Evolutionary conservation across 2,888 invertebrate genomes (phyloP).

Genomic region (Pheosia tremula): DNA sequence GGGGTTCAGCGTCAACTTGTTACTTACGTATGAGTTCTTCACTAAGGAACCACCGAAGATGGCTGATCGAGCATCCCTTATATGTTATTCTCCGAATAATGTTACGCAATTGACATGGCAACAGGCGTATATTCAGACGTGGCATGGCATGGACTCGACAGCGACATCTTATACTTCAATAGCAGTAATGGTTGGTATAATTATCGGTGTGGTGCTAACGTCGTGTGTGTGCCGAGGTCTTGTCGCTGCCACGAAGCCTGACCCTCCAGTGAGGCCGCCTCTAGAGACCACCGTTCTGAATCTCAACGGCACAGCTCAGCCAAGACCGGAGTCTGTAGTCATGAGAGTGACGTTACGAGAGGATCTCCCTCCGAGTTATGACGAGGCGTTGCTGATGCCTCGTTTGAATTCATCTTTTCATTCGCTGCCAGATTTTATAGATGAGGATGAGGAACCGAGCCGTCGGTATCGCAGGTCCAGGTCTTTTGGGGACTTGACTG

Average conservation of each 20-base stretch:
- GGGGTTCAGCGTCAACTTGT: conserved; percentile 84
- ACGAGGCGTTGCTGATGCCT: conserved; percentile 90
- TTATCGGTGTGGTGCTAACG: conserved; percentile 82
- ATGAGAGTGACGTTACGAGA: conserved; percentile 66
- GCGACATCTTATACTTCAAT: conserved; percentile 82
- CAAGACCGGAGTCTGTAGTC: conserved; percentile 61
- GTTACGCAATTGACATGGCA: conserved; percentile 88
- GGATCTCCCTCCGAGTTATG: conserved; percentile 88
- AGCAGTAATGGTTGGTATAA: conserved; percentile 78
- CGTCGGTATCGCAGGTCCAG: conserved; percentile 68
- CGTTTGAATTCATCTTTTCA: conserved; percentile 86
- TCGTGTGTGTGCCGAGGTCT: conserved; percentile 83
- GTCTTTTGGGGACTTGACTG: conserved; percentile 77
- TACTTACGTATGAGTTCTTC: conserved; percentile 85
- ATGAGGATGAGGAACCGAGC: conserved; percentile 58
- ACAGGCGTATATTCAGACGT: conserved; percentile 86
- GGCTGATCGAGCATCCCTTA: conserved; percentile 69
- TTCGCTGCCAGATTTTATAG: conserved; percentile 79
- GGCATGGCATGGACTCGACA: conserved; percentile 77
- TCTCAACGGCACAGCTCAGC: conserved; percentile 54
- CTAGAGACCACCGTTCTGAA: conserved; percentile 73
- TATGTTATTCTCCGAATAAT: conserved; percentile 87
- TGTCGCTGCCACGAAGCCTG: conserved; percentile 70
- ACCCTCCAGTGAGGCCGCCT: conserved; percentile 58
- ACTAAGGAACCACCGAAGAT: conserved; percentile 82